Evolutionary conservation across 2,797 vertebrate species (phyloP).

Genomic region (Scarus forsteni): DNA sequence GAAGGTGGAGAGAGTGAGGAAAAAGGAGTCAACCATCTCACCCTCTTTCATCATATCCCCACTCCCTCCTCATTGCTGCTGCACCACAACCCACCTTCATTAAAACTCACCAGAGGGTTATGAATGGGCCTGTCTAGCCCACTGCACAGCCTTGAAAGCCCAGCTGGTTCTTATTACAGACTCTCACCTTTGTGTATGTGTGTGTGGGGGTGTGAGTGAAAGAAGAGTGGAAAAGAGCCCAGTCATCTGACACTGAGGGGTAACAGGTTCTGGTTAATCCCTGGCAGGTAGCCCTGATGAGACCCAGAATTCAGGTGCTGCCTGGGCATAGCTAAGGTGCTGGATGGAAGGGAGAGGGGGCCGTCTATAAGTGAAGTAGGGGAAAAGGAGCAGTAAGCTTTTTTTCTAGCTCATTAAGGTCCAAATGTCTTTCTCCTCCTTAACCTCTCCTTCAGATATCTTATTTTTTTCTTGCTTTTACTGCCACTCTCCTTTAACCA

Average conservation of each 20-base stretch:
- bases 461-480: no score
- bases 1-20: slow-evolving; percentile 48
- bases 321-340: slow-evolving; percentile 28
- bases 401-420: not conserved
- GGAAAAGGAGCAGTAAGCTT: slow-evolving; percentile 16
- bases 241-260: slow-evolving; percentile 85
- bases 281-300: slow-evolving; percentile 93
- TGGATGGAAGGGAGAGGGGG: not conserved
- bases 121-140: slow-evolving; percentile 86
- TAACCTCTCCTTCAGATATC: not conserved
- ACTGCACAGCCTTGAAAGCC: slow-evolving; percentile 76
- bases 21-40: slow-evolving; percentile 47
- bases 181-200: slow-evolving; percentile 51
- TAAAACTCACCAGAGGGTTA: slow-evolving; percentile 86
- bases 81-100: slow-evolving; percentile 82
- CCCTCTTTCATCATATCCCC: slow-evolving; percentile 64
- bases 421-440: no score
- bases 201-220: slow-evolving; percentile 27
- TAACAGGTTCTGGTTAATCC: slow-evolving; percentile 88
- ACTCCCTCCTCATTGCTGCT: slow-evolving; percentile 59
- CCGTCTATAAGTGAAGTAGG: slow-evolving; percentile 14
- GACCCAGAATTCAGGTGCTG: slow-evolving; percentile 89
- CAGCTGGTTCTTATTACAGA: slow-evolving; percentile 94
- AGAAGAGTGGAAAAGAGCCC: slow-evolving; percentile 25
- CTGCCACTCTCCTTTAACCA: no score